Base-by-base conservation (phyloP, 2,797 vertebrate species). In the Paramormyrops hopkinsi region DNA sequence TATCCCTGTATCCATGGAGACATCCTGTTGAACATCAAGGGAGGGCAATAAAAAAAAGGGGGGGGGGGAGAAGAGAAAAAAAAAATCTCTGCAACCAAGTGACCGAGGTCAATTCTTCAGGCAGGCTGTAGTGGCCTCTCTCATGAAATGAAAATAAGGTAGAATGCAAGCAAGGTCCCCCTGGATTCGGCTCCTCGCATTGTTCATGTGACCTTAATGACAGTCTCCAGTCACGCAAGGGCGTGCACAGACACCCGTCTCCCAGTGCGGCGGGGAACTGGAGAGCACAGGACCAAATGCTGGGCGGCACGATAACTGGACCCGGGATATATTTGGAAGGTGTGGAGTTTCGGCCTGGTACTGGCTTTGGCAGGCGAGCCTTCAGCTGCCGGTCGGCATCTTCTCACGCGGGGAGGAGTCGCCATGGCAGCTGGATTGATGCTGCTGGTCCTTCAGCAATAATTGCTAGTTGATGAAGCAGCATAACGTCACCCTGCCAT, bases 1-100 rank as follows among this genome's bases (percentile, higher is more conserved):
- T 97, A 96, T 94, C 91, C 86, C 94, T 88, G 95, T 97, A 93
- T 93, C 95, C 96, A 96, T 96, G 95, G 94, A 93, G 94, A 97
- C 96, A 89, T 92, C 92, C 95, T 95, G 95, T 96, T 95, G 95
- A 95, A 96, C 96, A 96, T 95, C 95, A 94, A 94, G 94, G 95
- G 94, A 94, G 95, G 94, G 95, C 92, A 93, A 93, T 95, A 93
- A 94, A 93, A 91, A 89, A 59, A 5, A 11, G 37, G 14, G 88
- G 53, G 88, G 53, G 69, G n/a, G 79, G 46, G 88, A 85, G 53
- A 46, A 46, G n/a, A 48, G 41, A 85, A 33, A 73, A 82, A 85
- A 79, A 65, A 84, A 87, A 91, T 92, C 92, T 92, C 87, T 62
- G 92, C 86, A 88, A 88, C 91, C 91, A 91, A 94, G 91, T 95